phyloP scores from a whole-genome alignment of 2,888 invertebrate species.

The Tachystola acroxantha region DNA sequence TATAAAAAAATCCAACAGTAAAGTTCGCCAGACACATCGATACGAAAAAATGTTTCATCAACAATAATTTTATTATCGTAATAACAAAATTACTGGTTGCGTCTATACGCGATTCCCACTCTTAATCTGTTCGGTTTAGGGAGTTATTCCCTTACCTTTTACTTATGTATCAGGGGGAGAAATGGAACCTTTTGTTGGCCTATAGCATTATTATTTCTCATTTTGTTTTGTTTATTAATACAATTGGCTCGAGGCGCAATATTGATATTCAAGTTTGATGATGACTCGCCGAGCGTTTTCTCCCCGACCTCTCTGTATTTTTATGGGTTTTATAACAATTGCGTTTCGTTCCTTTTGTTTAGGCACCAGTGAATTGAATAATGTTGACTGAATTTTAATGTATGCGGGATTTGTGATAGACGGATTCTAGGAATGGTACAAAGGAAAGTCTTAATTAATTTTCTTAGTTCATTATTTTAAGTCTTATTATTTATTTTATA shows the following conservation, averaged over 20 bases:
- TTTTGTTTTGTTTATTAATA: conserved; percentile 79
- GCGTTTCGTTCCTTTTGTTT: conserved; percentile 53
- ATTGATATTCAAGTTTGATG: conserved; percentile 79
- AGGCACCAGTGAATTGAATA: conserved; percentile 35
- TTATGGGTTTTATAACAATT: conserved; percentile 66
- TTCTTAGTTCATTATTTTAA: background rate
- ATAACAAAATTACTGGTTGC: conserved; percentile 76
- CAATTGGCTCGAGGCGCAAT: conserved; percentile 78
- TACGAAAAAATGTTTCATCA: conserved; percentile 77
- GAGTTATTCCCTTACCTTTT: conserved; percentile 50
- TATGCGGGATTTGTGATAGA: conserved; percentile 2
- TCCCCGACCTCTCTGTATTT: conserved; percentile 62
- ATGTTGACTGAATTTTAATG: conserved; percentile 13
- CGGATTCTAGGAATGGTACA: background rate
- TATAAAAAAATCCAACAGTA: conserved; percentile 71
- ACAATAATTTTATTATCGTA: conserved; percentile 78
- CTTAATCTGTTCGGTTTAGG: conserved; percentile 53
- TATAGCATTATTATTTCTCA: conserved; percentile 78
- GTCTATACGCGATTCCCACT: conserved; percentile 55
- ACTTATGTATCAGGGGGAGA: conserved; percentile 70
- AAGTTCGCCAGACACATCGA: conserved; percentile 73
- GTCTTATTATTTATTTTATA: background rate
- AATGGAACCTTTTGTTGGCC: conserved; percentile 78
- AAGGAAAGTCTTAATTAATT: background rate
- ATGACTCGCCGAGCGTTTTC: conserved; percentile 68